A percentile compares a stretch with the other conserved stretches of the same genome.
These are phyloP conservation scores for Pomacea canaliculata DNA, from an alignment of 2,888 invertebrate species.

Conservation along the genomic window DNA sequence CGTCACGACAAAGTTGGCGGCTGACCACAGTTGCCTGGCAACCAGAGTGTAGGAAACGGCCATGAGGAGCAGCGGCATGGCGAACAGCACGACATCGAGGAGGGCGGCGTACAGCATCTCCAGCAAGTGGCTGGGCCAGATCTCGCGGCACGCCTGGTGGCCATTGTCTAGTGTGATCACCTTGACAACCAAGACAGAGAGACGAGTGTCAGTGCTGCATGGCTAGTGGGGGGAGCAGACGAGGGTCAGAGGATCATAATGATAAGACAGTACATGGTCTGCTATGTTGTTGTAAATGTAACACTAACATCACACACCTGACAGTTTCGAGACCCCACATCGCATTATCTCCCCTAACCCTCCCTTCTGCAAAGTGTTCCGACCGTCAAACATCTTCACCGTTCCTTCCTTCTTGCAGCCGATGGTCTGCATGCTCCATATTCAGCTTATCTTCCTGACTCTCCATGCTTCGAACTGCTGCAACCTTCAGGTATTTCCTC, in stretches of 20 bases:
- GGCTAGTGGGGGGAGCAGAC: neutral
- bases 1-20: conserved; percentile 52
- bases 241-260: neutral
- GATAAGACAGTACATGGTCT: no score
- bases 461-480: no score
- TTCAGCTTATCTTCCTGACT: no score
- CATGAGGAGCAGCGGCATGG: conserved; percentile 84
- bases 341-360: no score
- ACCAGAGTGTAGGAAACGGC: conserved; percentile 77
- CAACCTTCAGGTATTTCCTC: no score
- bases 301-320: no score
- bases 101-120: conserved; percentile 82
- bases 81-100: conserved; percentile 79
- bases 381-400: no score
- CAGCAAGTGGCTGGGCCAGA: conserved; percentile 67
- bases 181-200: neutral
- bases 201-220: neutral
- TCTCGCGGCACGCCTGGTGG: conserved; percentile 52
- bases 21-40: conserved; percentile 66
- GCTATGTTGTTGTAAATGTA: no score
- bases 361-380: no score
- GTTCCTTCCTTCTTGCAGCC: no score
- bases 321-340: no score
- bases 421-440: no score
- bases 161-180: conserved; percentile 25